Base-by-base conservation (phyloP, 2,797 vertebrate genomes). In the Acanthurus tractus region DNA sequence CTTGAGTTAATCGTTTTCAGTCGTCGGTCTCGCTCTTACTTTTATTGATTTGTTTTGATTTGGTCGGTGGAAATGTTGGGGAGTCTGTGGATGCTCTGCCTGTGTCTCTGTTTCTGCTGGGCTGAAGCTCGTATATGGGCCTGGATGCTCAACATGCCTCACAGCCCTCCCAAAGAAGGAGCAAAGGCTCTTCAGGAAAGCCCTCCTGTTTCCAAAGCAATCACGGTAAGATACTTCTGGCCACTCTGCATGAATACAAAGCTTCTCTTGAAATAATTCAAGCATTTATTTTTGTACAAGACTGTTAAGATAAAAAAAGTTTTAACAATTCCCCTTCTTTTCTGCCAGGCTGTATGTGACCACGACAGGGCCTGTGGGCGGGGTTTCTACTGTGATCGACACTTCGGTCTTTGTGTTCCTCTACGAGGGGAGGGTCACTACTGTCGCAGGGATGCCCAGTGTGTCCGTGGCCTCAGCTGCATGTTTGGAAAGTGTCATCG, bases 401-500 rank as follows among this genome's bases (percentile, higher is more conserved):
- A 97, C 89, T 97, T 97, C 25, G 95, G 95, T 9, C 86, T 95
- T 58, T 97, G 96, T 29, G 94, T 96, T 44, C 94, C 95, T 6
- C 63, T 92, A 0, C 92, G 95, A 8, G 94, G 93, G 23, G 93
- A 86, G 50, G 95, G 96, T 0, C 94, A 95, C 9, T 96, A 94
- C 90, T 97, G 96, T 59, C 89, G 96, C 9, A 94, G 91, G 23
- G 96, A 97, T 38, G 78, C 93, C 0, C 96, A 97, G 88, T 97
- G 96, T 40, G 91, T 95, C 63, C 92, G 73, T 1, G 95, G 96
- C 4, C 94, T 97, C 55, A 93, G 93, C 92, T 97, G 96, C 92
- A 96, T 96, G 93, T 97, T 96, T 8, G 96, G 96, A 1, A 96
- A 95, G 72, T 97, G 96, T 84, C 96, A 96, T 38, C 93, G 93